Evolutionary conservation across 2,888 invertebrate genomes (phyloP).

Genomic region (Epistrophella euchroma): DNA sequence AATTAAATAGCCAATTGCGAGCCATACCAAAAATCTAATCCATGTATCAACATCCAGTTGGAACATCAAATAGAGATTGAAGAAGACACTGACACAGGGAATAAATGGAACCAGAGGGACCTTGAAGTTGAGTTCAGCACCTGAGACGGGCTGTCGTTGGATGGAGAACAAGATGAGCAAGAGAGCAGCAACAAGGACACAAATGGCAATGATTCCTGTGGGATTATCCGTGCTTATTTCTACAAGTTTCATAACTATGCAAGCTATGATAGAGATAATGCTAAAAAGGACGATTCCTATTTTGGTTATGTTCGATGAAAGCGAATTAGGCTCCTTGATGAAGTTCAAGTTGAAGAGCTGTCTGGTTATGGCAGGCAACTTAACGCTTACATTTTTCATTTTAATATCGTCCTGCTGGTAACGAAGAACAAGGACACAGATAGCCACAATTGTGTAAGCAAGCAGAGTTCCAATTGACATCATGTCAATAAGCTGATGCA

Average conservation of each 20-base stretch:
- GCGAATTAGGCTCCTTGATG: slow-evolving; percentile 39
- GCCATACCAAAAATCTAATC: slow-evolving; percentile 93
- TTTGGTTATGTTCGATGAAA: slow-evolving; percentile 13
- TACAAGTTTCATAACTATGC: slow-evolving; percentile 79
- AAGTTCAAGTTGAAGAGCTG: slow-evolving; percentile 43
- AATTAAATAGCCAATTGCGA: slow-evolving; percentile 88
- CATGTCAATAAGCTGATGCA: slow-evolving; percentile 89
- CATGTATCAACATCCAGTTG: slow-evolving; percentile 88
- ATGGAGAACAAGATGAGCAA: slow-evolving; percentile 85
- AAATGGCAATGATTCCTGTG: slow-evolving; percentile 78
- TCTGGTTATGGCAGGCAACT: slow-evolving; percentile 7
- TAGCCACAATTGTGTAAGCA: slow-evolving; percentile 91
- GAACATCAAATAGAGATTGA: slow-evolving; percentile 93
- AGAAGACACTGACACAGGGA: slow-evolving; percentile 91
- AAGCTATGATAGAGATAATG: slow-evolving; percentile 16
- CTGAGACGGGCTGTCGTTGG: slow-evolving; percentile 87
- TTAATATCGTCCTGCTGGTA: slow-evolving; percentile 83
- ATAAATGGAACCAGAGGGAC: slow-evolving; percentile 93
- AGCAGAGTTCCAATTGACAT: slow-evolving; percentile 91
- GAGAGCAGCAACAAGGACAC: slow-evolving; percentile 85
- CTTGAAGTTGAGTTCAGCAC: slow-evolving; percentile 87
- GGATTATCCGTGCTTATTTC: slow-evolving; percentile 68
- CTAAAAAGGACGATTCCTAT: slow-evolving; percentile 11
- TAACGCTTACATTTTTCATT: slow-evolving; percentile 16
- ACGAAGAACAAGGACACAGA: slow-evolving; percentile 89